Conservation (phyloP, 2,888 invertebrate species). For the Clistopyga incitator region DNA sequence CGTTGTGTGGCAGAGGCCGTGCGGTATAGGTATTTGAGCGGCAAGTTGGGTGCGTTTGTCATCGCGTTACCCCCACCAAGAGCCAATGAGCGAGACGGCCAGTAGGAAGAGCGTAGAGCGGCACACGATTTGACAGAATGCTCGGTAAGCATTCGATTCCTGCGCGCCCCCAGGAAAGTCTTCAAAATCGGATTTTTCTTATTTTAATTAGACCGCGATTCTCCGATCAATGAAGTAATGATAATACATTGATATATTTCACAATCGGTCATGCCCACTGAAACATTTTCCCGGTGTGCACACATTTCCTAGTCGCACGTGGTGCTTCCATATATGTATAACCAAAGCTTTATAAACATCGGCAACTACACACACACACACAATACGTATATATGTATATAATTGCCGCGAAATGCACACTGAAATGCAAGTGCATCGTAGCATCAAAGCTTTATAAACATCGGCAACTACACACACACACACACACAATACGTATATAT, state of each 20-base stretch:
- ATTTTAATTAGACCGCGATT: not conserved
- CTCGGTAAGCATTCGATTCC: constrained; percentile 75
- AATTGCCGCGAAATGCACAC: not conserved
- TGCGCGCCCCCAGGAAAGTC: too few relatives aligned
- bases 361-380: not conserved
- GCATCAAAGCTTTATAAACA: not conserved
- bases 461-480: not conserved
- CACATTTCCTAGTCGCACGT: constrained; percentile 27
- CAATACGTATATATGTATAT: not conserved
- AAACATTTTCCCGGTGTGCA: not conserved
- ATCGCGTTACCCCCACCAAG: constrained; percentile 67
- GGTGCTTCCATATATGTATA: constrained; percentile 11
- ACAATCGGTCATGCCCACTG: constrained; percentile 25
- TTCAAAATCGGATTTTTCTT: not conserved
- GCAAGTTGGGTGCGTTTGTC: constrained; percentile 70
- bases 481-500: not conserved
- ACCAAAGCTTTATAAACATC: not conserved
- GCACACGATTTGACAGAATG: constrained; percentile 73
- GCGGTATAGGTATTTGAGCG: constrained; percentile 19
- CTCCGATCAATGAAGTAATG: not conserved
- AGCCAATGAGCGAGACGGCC: constrained; percentile 35
- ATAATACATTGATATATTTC: not conserved
- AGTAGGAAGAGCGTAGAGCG: constrained; percentile 37
- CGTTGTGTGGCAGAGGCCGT: not conserved
- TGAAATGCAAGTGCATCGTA: too few relatives aligned